These are phyloP conservation scores for Antennarius striatus DNA, from an alignment of 2,113 vertebrate species.

Conservation along the genomic window DNA sequence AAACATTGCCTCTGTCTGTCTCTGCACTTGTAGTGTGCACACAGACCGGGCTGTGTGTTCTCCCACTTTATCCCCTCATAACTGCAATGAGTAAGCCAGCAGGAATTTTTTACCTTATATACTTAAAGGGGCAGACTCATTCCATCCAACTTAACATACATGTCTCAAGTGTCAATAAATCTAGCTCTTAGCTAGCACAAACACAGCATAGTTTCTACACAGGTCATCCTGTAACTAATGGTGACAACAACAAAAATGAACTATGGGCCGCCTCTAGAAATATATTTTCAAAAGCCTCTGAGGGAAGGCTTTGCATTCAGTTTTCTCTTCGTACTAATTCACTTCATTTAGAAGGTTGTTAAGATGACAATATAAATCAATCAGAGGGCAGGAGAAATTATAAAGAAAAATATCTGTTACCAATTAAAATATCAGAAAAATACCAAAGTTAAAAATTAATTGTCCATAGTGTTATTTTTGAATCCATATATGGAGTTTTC, in stretches of 20 bases:
- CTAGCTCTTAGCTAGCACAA: not conserved
- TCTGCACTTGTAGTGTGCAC: slow-evolving; percentile 14
- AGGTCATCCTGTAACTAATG: slow-evolving; percentile 11
- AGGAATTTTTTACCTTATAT: slow-evolving; percentile 73
- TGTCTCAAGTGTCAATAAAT: slow-evolving; percentile 17
- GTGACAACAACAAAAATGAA: slow-evolving; percentile 22
- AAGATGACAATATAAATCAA: not conserved
- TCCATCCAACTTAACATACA: slow-evolving; percentile 23
- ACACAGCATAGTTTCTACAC: not conserved
- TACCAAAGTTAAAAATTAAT: not conserved
- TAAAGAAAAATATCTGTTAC: not conserved
- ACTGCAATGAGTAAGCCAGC: slow-evolving; percentile 65
- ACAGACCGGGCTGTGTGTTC: slow-evolving; percentile 32
- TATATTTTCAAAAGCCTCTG: slow-evolving; percentile 13
- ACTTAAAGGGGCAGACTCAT: slow-evolving; percentile 60
- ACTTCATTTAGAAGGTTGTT: not conserved
- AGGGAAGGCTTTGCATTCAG: not conserved
- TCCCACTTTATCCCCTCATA: slow-evolving; percentile 60
- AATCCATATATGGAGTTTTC: too few species aligned
- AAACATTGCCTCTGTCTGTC: slow-evolving; percentile 41
- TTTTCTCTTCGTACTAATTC: not conserved
- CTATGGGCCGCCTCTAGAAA: slow-evolving; percentile 16
- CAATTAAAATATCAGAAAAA: not conserved
- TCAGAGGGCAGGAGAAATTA: not conserved
- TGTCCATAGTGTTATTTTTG: too few species aligned